phyloP scores from a whole-genome alignment of 2,888 invertebrate genomes.

The Nomada flava region DNA sequence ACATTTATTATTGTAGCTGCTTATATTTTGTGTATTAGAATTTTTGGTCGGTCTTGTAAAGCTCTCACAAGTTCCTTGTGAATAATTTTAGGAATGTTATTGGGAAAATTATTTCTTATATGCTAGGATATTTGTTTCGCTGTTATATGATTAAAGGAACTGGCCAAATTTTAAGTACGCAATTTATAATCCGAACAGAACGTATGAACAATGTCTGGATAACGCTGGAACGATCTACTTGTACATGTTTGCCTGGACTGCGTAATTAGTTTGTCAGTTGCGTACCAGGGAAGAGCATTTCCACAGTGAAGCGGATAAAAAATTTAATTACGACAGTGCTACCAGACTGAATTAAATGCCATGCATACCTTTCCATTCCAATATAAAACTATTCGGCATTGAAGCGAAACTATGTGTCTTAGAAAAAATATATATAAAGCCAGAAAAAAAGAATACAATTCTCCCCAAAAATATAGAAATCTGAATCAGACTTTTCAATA shows the following conservation, averaged over 20 bases:
- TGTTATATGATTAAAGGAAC: background rate
- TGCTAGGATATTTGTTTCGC: no score
- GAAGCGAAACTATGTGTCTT: background rate
- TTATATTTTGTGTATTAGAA: no score
- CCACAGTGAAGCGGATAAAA: background rate
- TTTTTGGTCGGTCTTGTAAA: no score
- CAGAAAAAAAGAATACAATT: background rate
- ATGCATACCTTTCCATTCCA: background rate
- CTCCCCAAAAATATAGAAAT: background rate
- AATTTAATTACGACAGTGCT: constrained; percentile 27
- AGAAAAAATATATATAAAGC: background rate
- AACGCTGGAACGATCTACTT: background rate
- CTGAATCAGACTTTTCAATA: background rate
- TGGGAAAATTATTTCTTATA: no score
- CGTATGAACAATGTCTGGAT: background rate
- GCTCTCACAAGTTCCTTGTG: no score
- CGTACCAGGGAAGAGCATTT: background rate
- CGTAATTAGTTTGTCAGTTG: constrained; percentile 7
- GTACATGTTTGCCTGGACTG: background rate
- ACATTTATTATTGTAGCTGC: no score
- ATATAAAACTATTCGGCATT: background rate
- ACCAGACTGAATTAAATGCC: background rate
- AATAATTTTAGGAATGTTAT: no score
- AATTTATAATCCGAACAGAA: background rate
- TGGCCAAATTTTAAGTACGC: background rate